A percentile compares a stretch with the other conserved stretches of the same genome.
Evolutionary conservation across 2,113 vertebrate species (phyloP).

Genomic region (Oncorhynchus nerka): DNA sequence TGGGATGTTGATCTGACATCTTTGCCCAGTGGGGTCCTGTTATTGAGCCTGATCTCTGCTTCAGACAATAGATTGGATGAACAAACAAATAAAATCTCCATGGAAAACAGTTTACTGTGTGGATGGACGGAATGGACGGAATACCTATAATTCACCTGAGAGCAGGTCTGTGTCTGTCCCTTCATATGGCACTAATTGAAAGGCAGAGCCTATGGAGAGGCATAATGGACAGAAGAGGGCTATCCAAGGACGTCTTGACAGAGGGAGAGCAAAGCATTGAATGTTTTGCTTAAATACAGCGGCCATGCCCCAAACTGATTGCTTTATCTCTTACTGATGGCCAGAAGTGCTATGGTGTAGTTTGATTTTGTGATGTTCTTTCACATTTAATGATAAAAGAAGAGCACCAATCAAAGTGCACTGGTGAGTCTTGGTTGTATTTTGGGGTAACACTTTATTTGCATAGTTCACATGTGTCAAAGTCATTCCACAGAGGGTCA

Average conservation of each 20-base stretch:
- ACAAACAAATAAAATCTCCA: conserved; percentile 10
- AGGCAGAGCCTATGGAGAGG: background rate
- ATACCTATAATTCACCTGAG: conserved; percentile 12
- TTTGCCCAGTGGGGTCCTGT: too few relatives aligned
- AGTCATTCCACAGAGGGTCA: too few relatives aligned
- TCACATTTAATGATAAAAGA: conserved; percentile 24
- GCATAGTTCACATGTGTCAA: too few relatives aligned
- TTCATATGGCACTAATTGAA: conserved; percentile 4
- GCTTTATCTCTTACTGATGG: conserved; percentile 5
- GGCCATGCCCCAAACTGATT: conserved; percentile 44
- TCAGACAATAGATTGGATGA: background rate
- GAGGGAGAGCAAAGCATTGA: conserved; percentile 30
- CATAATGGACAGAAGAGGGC: background rate
- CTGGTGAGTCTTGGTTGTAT: background rate
- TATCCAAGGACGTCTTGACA: conserved; percentile 7
- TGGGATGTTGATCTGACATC: too few relatives aligned
- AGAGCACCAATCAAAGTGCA: background rate
- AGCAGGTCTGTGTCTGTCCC: conserved; percentile 4
- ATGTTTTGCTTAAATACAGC: conserved; percentile 31
- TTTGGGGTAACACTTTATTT: background rate
- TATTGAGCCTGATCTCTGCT: too few relatives aligned
- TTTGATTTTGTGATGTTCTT: conserved; percentile 12
- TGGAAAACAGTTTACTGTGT: background rate
- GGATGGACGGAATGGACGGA: conserved; percentile 5
- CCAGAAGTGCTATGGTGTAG: background rate